Base-by-base conservation (phyloP, 2,797 vertebrate genomes). In the Garrulus glandarius region DNA sequence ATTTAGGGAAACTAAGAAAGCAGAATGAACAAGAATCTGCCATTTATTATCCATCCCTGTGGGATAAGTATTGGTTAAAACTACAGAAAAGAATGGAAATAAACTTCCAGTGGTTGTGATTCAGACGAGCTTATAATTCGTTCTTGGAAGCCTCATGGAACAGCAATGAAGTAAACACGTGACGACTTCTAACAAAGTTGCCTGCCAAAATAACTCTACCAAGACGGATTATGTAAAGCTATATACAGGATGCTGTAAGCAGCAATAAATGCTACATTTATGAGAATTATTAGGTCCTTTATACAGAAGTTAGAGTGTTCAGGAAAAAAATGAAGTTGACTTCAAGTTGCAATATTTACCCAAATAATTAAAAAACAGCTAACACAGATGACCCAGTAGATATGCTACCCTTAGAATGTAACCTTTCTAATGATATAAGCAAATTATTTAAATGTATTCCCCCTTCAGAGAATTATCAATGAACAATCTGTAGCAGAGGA, bases 11-110 rank as follows among this genome's bases (percentile, higher is more conserved):
- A 90, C 37, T 34, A 60, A 88, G 22, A 88, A 80, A 92, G 81
- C 60, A 81, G 18, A 92, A 83, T 71, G 74, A 97, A 75, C 22
- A 77, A 93, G 75, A 77, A 87, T 95, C 72, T 97, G 76, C 61
- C 43, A 94, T 97, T 95, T 78, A 53, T 47, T 84, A 44, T 67
- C 74, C 50, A 85, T 55, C 74, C 55, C 63, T 92, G 49, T 89
- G 75, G 74, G 37, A 86, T 86, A 96, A 93, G 32, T 91, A 84
- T 65, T 82, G 90, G 47, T 84, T 94, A 95, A 97, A 95, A 96
- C 39, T 82, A 81, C 74, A 94, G 67, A 91, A 83, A 94, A 92
- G 41, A 97, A 86, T 41, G n/a, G 34, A 55, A 97, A 82, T 91
- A 92, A 95, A 96, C 90, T 92, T 94, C 67, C 79, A 91, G 85